Evolutionary conservation across 2,797 vertebrate genomes (phyloP).

Genomic region (Antennarius maculatus): DNA sequence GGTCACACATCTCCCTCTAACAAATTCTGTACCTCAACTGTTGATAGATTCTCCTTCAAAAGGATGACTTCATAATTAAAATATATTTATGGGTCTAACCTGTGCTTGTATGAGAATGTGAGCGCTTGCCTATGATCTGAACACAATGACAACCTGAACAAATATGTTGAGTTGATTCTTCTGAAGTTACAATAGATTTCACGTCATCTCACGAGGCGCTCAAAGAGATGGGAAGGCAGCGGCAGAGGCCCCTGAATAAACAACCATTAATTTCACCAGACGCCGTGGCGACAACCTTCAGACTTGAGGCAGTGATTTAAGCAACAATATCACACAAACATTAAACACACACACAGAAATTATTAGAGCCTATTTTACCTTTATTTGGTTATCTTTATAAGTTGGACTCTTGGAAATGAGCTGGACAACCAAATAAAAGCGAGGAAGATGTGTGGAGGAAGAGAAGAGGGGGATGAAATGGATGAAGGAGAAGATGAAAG

Average conservation of each 20-base stretch:
- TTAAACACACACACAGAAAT: conserved; percentile 27
- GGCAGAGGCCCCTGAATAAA: conserved; percentile 85
- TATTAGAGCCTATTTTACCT: conserved; percentile 58
- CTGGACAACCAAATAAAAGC: conserved; percentile 45
- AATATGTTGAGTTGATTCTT: conserved; percentile 83
- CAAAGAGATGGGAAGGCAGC: conserved; percentile 81
- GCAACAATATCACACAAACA: conserved; percentile 45
- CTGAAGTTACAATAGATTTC: conserved; percentile 82
- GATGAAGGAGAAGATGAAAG: conserved; percentile 81
- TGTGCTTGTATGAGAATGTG: conserved; percentile 54
- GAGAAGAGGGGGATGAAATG: conserved; percentile 63
- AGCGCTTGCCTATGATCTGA: conserved; percentile 65
- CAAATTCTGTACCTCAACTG: neutral
- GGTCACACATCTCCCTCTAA: too few relatives aligned
- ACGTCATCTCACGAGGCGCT: conserved; percentile 79
- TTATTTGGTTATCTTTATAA: conserved; percentile 42
- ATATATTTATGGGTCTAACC: conserved; percentile 32
- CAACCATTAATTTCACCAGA: conserved; percentile 82
- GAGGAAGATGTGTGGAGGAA: conserved; percentile 62
- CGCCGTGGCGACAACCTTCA: conserved; percentile 49
- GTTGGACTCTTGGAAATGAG: conserved; percentile 36
- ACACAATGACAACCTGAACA: conserved; percentile 82
- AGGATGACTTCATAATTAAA: conserved; percentile 30
- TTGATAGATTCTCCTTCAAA: neutral
- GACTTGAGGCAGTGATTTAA: conserved; percentile 39